Percentiles rank a stretch among this genome's conserved stretches.
Conservation (phyloP, 2,797 vertebrate species). For the Melanogrammus aeglefinus region DNA sequence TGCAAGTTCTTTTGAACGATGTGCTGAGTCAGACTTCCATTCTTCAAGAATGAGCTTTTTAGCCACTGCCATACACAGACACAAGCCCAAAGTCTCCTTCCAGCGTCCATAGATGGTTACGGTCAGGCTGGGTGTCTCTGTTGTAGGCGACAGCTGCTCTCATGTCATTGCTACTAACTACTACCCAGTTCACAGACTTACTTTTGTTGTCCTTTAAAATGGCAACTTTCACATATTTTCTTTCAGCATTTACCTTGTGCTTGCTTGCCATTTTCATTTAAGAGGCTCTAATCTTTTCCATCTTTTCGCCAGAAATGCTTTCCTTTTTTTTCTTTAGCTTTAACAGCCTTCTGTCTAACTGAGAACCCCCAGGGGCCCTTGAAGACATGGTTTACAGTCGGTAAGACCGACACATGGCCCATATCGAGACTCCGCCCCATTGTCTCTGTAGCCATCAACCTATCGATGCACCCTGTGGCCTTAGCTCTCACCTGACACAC, state of each 20-base stretch:
- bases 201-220: background rate
- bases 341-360: background rate
- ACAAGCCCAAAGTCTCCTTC: too few relatives aligned
- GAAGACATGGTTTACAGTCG: background rate
- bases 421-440: background rate
- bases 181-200: background rate
- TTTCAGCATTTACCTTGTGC: background rate
- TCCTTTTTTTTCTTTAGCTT: background rate
- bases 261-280: background rate
- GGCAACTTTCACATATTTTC: background rate
- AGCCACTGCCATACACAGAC: too few relatives aligned
- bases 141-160: background rate
- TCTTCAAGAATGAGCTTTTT: too few relatives aligned
- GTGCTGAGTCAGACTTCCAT: too few relatives aligned
- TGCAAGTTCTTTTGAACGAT: too few relatives aligned
- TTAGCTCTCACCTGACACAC: background rate
- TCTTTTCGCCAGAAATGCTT: too few relatives aligned
- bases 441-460: background rate
- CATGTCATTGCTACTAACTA: background rate
- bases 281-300: background rate
- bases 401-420: conserved; percentile 11
- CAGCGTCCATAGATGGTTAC: too few relatives aligned
- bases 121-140: too few relatives aligned
- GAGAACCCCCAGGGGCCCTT: background rate
- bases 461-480: background rate